Base-by-base conservation (phyloP, 1,140 invertebrate genomes). In the Ylistrum balloti region DNA sequence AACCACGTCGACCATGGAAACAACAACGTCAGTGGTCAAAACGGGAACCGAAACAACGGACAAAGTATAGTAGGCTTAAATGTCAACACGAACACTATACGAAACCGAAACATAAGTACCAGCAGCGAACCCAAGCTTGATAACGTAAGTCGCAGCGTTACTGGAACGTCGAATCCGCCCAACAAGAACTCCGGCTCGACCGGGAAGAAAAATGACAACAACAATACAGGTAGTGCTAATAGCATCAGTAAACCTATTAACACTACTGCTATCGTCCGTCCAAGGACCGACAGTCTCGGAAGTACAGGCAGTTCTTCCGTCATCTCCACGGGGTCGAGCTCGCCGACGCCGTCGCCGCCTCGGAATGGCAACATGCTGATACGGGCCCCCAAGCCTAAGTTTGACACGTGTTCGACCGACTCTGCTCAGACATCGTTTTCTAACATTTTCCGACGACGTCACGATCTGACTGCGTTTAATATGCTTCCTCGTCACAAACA, bases 401-500 rank as follows among this genome's bases (percentile, higher is more conserved):
- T 98, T 89, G 98, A 98, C 94, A 74, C 56, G 56, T 97, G 98
- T 92, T 97, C 98, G 95, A 97, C 97, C 56, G 98, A 98, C 95
- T 35, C 20, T 15, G 28, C 91, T 33, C 97, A 97, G 94, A 56
- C 86, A 22, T 33, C 85, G 17, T 41, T 33, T 86, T 90, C 56
- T 92, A 93, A 91, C 87, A 94, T 96, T 33, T 96, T 96, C 92
- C 92, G 97, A 33, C 97, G 98, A 93, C 97, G 99, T 91, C 97
- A 98, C 94, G 98, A 99, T 97, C 99, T 99, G 97, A 98, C 98
- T 93, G 98, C 98, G 45, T 99, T 99, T 97, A 99, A 99, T 96
- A 97, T 97, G 90, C 97, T 99, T 93, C 99, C 99, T 88, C 98
- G 98, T 95, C 98, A 98, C 95, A 99, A 99, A 97, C 98, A 99